phyloP scores from a whole-genome alignment of 1,140 invertebrate species.

The Thaumatotibia leucotreta region DNA sequence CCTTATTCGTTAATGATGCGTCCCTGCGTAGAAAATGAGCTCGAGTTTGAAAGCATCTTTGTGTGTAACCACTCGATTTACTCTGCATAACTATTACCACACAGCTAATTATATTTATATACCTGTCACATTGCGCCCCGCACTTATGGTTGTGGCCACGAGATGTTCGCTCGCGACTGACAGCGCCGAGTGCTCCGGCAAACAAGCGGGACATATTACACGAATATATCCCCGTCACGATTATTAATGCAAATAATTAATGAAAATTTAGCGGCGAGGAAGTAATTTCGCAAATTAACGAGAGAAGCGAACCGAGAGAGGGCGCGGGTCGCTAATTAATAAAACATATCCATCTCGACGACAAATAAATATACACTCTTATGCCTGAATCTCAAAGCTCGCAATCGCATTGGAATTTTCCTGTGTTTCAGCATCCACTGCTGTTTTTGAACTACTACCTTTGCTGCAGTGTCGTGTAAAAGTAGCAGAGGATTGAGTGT shows the following conservation, averaged over 20 bases:
- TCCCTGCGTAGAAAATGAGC: not conserved
- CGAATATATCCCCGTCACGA: not conserved
- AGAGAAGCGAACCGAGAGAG: not conserved
- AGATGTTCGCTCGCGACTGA: not conserved
- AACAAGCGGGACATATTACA: not conserved
- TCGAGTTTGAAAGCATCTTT: not conserved
- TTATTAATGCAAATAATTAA: constrained; percentile 6
- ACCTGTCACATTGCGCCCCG: not conserved
- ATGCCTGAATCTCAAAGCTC: not conserved
- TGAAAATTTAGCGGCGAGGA: constrained; percentile 1
- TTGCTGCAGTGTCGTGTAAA: not conserved
- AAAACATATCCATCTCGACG: constrained; percentile 4
- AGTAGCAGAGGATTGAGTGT: not conserved
- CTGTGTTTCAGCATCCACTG: not conserved
- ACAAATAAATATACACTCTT: constrained; percentile 1
- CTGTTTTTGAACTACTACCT: not conserved
- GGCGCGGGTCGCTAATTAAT: not conserved
- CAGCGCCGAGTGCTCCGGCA: not conserved
- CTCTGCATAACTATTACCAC: not conserved
- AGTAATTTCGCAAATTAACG: constrained; percentile 10
- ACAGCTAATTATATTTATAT: not conserved
- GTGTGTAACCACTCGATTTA: not conserved
- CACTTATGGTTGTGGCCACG: not conserved
- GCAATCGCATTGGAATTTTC: not conserved
- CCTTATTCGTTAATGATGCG: too few species aligned